These are phyloP conservation scores for Leptothorax acervorum DNA, from an alignment of 2,888 invertebrate species.

Conservation along the genomic window DNA sequence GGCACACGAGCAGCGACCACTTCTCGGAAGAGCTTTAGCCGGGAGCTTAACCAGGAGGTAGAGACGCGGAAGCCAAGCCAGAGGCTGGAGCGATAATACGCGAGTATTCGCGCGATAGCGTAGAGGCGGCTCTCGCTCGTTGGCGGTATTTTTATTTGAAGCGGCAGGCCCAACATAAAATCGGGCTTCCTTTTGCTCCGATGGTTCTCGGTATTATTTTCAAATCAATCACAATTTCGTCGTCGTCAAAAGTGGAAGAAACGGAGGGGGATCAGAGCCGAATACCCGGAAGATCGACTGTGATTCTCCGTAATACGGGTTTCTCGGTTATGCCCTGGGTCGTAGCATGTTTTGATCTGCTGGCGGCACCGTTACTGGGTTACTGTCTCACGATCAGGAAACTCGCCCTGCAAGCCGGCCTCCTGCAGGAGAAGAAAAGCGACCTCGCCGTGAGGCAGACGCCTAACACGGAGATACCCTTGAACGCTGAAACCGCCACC, in stretches of 20 bases:
- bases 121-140: slow-evolving; percentile 65
- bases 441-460: slow-evolving; percentile 85
- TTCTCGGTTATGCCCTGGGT: slow-evolving; percentile 82
- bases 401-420: slow-evolving; percentile 79
- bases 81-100: slow-evolving; percentile 37
- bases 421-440: slow-evolving; percentile 75
- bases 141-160: slow-evolving; percentile 36
- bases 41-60: slow-evolving; percentile 40
- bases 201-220: slow-evolving; percentile 14
- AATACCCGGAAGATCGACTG: background rate
- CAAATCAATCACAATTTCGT: background rate
- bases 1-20: slow-evolving; percentile 93
- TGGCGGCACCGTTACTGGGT: slow-evolving; percentile 80
- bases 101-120: slow-evolving; percentile 56
- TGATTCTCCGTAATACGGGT: background rate
- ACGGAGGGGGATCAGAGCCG: background rate
- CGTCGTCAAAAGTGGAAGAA: background rate
- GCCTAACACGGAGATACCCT: slow-evolving; percentile 86
- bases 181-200: slow-evolving; percentile 52
- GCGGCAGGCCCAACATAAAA: background rate
- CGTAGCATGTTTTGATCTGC: slow-evolving; percentile 80
- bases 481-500: slow-evolving; percentile 83
- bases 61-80: slow-evolving; percentile 7
- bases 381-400: slow-evolving; percentile 81
- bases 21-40: slow-evolving; percentile 89